Evolutionary conservation across 2,888 invertebrate genomes (phyloP), one percentile per base, ranked within the genome.

Genomic region (Cephus pulcher): DNA sequence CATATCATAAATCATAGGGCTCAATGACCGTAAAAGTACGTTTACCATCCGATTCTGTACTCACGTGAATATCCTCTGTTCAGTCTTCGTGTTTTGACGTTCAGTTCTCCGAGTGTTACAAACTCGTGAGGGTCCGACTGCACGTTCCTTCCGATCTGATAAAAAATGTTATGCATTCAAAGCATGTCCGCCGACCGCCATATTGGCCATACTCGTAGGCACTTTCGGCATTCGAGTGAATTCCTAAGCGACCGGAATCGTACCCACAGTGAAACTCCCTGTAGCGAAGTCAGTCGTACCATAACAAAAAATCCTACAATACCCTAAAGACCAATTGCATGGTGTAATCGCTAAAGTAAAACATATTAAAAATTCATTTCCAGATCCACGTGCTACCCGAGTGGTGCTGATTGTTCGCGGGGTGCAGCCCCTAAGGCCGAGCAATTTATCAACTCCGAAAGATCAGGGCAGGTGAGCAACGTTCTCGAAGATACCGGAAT

Each of bases 391-490:
- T 56, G 56, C 56, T 56, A 23, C 23, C 56, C 56, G 56, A 56
- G 56, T 23, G 56, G 23, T 15, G 15, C 56, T 56, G 81, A 82
- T 81, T 79, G 80, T 77, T 80, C 80, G 80, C 80, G 78, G 81
- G 79, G 79, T 76, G 76, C 76, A 83, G 83, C 82, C 85, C 85
- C 82, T 83, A 9, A 56, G 84, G 84, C 81, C 84, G 79, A 82
- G 80, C 84, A 84, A 88, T 88, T 87, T 88, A 88, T 88, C 88
- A 85, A 82, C 82, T 77, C 86, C 86, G 80, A 88, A 88, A 86
- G 87, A 88, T 88, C 88, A 82, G 83, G 83, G 85, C 86, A 84
- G 84, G 86, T 85, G 84, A 86, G 86, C 84, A 84, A 82, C 79
- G 80, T 80, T 76, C 79, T 71, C 71, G 32, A 75, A 77, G 37